Percentiles rank a stretch among this genome's conserved stretches.
phyloP scores from a whole-genome alignment of 2,888 invertebrate genomes.

The Ectemnius continuus region DNA sequence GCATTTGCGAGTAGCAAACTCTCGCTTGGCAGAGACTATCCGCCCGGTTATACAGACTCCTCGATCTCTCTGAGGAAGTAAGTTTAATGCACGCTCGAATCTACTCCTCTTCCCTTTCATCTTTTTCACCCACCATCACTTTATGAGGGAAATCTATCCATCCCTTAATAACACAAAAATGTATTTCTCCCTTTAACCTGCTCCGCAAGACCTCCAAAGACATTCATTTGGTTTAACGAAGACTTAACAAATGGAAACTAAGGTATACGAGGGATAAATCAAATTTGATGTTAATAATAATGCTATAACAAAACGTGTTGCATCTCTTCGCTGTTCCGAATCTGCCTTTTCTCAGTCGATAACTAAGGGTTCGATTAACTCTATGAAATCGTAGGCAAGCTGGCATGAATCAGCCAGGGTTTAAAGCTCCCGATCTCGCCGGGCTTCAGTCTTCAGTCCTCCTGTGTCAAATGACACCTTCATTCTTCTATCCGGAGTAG shows the following conservation, averaged over 20 bases:
- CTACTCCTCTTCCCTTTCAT: constrained; percentile 35
- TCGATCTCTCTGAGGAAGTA: constrained; percentile 39
- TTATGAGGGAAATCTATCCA: constrained; percentile 26
- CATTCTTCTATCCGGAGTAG: no score
- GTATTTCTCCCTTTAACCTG: no score
- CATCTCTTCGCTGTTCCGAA: no score
- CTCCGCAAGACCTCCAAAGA: no score
- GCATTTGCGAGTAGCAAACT: constrained; percentile 29
- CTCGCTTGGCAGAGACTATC: constrained; percentile 41
- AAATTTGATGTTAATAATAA: constrained; percentile 21
- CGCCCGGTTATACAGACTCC: constrained; percentile 22
- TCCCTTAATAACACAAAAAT: no score
- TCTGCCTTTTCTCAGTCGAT: no score
- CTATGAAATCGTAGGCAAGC: no score
- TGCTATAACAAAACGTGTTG: no score
- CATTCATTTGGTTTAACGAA: no score
- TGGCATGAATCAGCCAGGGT: no score
- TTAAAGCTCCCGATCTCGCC: not conserved
- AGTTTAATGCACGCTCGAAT: constrained; percentile 28
- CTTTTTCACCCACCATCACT: constrained; percentile 20
- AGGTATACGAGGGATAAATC: not conserved
- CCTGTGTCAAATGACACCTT: not conserved
- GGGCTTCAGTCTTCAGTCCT: not conserved
- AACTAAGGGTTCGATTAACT: no score
- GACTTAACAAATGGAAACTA: no score